Evolutionary conservation across 2,888 invertebrate genomes (phyloP).

Genomic region (Cephus pulcher): DNA sequence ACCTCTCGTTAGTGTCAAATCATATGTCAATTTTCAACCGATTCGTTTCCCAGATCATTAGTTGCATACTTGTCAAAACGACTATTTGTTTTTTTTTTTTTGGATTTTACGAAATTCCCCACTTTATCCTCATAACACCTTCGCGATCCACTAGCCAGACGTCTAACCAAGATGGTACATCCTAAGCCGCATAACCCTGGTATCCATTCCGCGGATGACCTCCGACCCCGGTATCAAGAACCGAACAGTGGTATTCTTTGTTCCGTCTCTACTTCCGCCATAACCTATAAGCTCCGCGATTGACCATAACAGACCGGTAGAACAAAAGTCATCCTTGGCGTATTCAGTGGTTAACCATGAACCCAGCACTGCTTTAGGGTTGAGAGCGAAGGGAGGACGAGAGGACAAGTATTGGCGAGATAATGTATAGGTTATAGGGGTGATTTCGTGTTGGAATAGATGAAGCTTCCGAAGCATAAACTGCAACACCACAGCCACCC

Average conservation of each 20-base stretch:
- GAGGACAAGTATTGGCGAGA: constrained; percentile 26
- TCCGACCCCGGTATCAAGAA: no score
- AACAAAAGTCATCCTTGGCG: constrained; percentile 46
- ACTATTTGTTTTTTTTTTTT: background rate
- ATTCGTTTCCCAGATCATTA: constrained; percentile 1
- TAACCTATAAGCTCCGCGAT: background rate
- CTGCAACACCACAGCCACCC: background rate
- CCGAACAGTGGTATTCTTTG: background rate
- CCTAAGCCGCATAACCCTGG: no score
- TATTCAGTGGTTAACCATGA: constrained; percentile 35
- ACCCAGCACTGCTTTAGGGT: background rate
- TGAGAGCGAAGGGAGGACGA: constrained; percentile 12
- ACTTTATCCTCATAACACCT: background rate
- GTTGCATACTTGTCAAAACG: background rate
- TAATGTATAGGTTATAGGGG: constrained; percentile 19
- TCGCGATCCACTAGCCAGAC: background rate
- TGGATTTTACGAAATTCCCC: background rate
- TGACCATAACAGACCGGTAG: background rate
- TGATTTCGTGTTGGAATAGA: constrained; percentile 36
- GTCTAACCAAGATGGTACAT: no score
- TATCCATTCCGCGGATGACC: no score
- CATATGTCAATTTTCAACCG: constrained; percentile 40
- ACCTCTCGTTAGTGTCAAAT: constrained; percentile 51
- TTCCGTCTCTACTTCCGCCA: background rate
- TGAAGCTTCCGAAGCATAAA: constrained; percentile 36